Base-by-base conservation (phyloP, 2,113 vertebrate genomes). In the Hoplias malabaricus region DNA sequence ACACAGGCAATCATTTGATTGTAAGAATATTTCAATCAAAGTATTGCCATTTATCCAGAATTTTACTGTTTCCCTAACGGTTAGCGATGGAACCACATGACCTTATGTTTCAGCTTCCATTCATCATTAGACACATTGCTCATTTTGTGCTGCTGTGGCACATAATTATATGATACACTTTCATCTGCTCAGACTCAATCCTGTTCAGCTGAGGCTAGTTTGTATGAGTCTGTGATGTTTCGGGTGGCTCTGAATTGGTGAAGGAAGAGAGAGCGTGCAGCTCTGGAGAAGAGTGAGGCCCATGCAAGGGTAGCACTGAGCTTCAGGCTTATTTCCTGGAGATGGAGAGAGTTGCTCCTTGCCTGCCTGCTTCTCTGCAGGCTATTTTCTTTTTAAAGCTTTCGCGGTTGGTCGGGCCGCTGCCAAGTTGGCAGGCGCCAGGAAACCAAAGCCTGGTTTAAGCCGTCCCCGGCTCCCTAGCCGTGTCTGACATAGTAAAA, bases 401-500 rank as follows among this genome's bases (percentile, higher is more conserved):
- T 29, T 67, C 61, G 83, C 40, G 79, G 79, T 84, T 63, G 36
- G 36, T 12, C 65, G 33, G 29, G 42, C 40, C 16, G 33, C 63
- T 75, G 82, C 82, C 85, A 86, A 84, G 68, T 82, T 84, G 83
- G 83, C 83, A 59, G 14, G 31, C 42, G 40, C 23, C 1, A 2
- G 53, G 68, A 65, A 69, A 77, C 81, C 71, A 69, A 82, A 75
- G 81, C 85, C 74, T 68, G 71, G 79, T 69, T 65, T 76, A 68
- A 77, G 67, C 50, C 43, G 23, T 72, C 59, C 72, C 63, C 43
- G 21, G 63, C 70, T 70, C 59, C 33, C 16, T 59, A 48, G 62
- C 76, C 40, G 43, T 84, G 73, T 86, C 80, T 81, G 73, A 81
- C 85, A 63, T 73, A 71, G 84, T 81, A 81, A 79, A 85, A 84